phyloP scores from a whole-genome alignment of 92 coral and sea anemone species.

The Parazoanthus swiftii region DNA sequence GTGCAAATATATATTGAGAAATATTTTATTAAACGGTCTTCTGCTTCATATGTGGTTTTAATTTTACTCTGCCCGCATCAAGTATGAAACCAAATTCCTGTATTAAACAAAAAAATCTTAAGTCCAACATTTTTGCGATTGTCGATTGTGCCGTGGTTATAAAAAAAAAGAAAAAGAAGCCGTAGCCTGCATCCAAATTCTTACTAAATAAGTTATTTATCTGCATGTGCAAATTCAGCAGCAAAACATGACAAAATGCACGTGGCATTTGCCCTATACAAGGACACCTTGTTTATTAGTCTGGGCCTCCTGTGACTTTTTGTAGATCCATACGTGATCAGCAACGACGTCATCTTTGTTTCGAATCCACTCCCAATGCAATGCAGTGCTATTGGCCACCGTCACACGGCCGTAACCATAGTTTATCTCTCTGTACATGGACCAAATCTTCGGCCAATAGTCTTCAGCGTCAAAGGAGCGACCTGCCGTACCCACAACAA shows the following conservation, averaged over 20 bases:
- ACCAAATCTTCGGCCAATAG: slow-evolving; percentile 82
- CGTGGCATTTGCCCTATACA: background rate
- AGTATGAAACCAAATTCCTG: no score
- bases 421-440: slow-evolving; percentile 74
- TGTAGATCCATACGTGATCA: slow-evolving; percentile 73
- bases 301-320: slow-evolving; percentile 35
- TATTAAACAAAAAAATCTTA: no score
- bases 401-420: slow-evolving; percentile 95
- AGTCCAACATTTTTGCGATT: no score
- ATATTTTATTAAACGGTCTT: no score
- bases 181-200: background rate
- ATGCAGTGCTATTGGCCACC: slow-evolving; percentile 70
- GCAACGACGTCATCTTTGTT: slow-evolving; percentile 79
- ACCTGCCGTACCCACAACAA: slow-evolving; percentile 93
- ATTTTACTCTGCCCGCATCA: no score
- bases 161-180: no score
- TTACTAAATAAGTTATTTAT: background rate
- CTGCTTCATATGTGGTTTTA: no score
- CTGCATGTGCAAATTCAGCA: background rate
- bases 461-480: slow-evolving; percentile 59
- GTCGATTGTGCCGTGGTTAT: no score
- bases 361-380: slow-evolving; percentile 89
- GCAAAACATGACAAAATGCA: background rate
- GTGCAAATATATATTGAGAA: no score
- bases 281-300: background rate